Evolutionary conservation across 2,113 vertebrate species (phyloP).

Genomic region (Helogale parvula): DNA sequence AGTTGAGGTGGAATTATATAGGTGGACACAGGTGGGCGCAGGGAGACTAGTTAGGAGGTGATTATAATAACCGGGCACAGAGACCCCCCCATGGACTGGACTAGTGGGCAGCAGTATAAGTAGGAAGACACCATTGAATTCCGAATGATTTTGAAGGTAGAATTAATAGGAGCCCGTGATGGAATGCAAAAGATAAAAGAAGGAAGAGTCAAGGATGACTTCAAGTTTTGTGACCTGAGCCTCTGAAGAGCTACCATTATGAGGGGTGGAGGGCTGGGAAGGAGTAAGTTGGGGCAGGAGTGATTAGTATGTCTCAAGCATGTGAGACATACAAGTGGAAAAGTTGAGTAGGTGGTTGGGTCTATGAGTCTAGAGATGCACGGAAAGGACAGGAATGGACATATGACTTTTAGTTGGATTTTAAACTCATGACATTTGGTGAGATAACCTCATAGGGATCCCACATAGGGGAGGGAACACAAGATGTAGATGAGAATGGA

Average conservation of each 20-base stretch:
- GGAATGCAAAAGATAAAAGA: neutral
- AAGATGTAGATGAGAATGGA: neutral
- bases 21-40: neutral
- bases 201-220: neutral
- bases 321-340: neutral
- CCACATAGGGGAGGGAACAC: neutral
- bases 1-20: neutral
- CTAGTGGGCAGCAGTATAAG: fast-evolving
- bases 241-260: neutral
- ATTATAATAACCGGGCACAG: neutral
- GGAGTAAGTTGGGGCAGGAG: neutral
- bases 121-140: neutral
- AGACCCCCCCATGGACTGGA: neutral
- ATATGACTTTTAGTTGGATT: neutral
- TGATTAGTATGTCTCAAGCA: neutral
- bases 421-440: neutral
- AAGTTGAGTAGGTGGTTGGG: neutral
- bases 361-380: neutral
- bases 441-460: neutral
- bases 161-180: neutral
- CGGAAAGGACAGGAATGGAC: no score
- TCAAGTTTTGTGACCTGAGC: neutral
- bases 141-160: neutral
- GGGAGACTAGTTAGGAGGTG: neutral
- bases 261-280: fast-evolving